Percentiles rank a stretch among this genome's conserved stretches.
Evolutionary conservation across 2,113 vertebrate genomes (phyloP).

Genomic region (Notarius quadriscutis): DNA sequence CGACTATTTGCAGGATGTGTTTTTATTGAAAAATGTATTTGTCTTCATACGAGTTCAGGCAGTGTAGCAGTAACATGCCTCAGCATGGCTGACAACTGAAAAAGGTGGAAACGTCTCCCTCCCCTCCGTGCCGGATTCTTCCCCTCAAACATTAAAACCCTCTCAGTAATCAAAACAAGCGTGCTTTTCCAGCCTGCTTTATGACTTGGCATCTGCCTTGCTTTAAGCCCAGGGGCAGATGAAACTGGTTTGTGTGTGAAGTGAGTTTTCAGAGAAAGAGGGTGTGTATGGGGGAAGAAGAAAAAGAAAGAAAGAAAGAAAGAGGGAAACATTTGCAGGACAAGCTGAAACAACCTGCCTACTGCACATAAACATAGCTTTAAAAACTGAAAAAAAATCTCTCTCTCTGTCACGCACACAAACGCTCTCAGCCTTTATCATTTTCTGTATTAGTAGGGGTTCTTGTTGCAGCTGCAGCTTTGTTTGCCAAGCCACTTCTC

Average conservation of each 20-base stretch:
- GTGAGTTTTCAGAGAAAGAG: conserved; percentile 5
- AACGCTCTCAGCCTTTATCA: conserved; percentile 33
- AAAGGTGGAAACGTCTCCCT: background rate
- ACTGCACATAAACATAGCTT: background rate
- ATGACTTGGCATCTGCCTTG: background rate
- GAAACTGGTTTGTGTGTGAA: conserved; percentile 61
- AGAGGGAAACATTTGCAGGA: background rate
- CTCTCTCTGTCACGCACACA: background rate
- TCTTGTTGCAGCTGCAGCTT: conserved; percentile 64
- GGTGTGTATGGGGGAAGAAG: conserved; percentile 15
- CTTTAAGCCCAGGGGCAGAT: conserved; percentile 52
- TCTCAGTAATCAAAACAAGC: conserved; percentile 25
- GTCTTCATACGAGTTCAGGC: background rate
- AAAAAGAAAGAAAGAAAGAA: background rate
- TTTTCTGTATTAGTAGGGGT: conserved; percentile 63
- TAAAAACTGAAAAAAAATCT: background rate
- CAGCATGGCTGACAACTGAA: conserved; percentile 10
- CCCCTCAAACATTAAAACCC: background rate
- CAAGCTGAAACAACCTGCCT: background rate
- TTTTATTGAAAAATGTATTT: background rate
- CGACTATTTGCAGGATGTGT: background rate
- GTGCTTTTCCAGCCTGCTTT: background rate
- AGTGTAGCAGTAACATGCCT: conserved; percentile 2
- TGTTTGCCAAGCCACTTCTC: conserved; percentile 85
- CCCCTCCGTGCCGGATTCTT: background rate